A percentile compares a stretch with the other conserved stretches of the same genome.
Evolutionary conservation across 2,113 vertebrate species (phyloP).

Genomic region (Halcyon malimbica): DNA sequence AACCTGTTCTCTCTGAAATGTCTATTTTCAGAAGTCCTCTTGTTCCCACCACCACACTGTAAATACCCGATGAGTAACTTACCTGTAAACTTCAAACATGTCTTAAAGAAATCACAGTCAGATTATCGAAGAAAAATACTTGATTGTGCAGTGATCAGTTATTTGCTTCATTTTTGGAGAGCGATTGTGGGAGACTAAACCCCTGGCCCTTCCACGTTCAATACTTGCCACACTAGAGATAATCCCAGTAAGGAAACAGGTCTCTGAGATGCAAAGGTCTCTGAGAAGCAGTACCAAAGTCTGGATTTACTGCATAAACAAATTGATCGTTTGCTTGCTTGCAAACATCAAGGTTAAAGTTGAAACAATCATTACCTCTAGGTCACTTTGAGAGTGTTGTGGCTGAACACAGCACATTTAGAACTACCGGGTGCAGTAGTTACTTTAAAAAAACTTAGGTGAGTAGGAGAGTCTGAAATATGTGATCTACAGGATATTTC

Average conservation of each 20-base stretch:
- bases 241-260: neutral
- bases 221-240: neutral
- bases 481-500: neutral
- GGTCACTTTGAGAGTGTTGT: conserved; percentile 10
- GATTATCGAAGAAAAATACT: neutral
- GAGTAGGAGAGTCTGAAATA: neutral
- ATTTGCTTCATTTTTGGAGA: neutral
- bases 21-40: neutral
- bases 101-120: neutral
- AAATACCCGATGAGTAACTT: neutral
- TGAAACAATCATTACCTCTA: conserved; percentile 47
- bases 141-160: neutral
- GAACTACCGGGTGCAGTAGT: neutral
- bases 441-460: neutral
- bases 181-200: neutral
- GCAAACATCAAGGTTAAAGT: conserved; percentile 52
- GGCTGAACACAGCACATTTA: neutral
- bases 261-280: conserved; percentile 37
- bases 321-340: conserved; percentile 53
- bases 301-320: conserved; percentile 60
- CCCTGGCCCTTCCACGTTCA: neutral
- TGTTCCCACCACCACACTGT: neutral
- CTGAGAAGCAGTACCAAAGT: conserved; percentile 53
- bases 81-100: neutral
- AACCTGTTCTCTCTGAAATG: neutral